Evolutionary conservation across 2,888 invertebrate genomes (phyloP), one percentile per base, ranked within the genome.

Genomic region (Pterobdella sp.): DNA sequence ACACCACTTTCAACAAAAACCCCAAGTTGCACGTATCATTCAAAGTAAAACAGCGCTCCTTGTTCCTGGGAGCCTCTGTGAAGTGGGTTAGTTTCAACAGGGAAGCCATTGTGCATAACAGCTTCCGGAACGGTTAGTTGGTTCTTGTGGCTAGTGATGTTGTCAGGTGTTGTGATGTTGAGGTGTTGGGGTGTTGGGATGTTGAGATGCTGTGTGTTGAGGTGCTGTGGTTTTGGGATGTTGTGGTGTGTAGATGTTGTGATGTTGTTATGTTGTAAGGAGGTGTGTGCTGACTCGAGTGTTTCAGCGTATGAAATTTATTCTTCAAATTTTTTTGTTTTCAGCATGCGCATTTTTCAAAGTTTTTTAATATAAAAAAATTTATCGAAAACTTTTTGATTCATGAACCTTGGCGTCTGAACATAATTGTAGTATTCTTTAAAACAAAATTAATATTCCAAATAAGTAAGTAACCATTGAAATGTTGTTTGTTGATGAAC

Each of bases 1-100:
- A 80, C 72, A 79, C 79, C 74, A 79, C 80, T 0, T 77, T 77
- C 36, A 29, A 94, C 91, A 72, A 29, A 22, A 2, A 10, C 2
- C 31, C 29, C 1, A 72, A 69, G 22, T 73, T 70, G 29, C 78
- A 77, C 64, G 70, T 76, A 22, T 74, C 74, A 35, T 76, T 78
- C 49, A 73, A 73, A 22, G 67, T 78, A 18, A 76, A 75, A 68
- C 75, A 76, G 67, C 64, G 78, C 18, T 76, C 76, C 29, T 35
- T 78, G 37, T 76, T 77, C 36, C 75, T 77, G 26, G 78, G 78
- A 4, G 78, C 78, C 1, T 75, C 76, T 52, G 78, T 78, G 26
- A 63, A 74, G 31, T 78, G 76, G 65, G 75, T 77, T 1, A 77
- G 77, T 7, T 74, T 76, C n/a, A 75, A 77, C 31, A 73, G 74